Evolutionary conservation across 1,140 invertebrate species (phyloP).

Genomic region (Camponotus floridanus): DNA sequence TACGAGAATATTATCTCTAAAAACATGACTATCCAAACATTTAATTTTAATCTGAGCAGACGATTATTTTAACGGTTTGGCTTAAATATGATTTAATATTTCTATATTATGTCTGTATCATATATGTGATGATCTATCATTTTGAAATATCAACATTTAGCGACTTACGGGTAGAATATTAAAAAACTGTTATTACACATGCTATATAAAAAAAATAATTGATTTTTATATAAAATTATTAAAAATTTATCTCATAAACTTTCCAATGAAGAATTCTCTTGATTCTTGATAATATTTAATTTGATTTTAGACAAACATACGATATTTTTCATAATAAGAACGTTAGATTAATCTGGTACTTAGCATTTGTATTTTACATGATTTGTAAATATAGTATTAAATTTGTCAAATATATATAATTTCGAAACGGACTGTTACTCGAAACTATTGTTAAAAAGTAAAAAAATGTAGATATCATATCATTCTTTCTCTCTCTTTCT

Average conservation of each 20-base stretch:
- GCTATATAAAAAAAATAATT: background rate
- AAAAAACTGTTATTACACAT: background rate
- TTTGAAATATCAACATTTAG: background rate
- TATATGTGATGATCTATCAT: background rate
- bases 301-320: background rate
- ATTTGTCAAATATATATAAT: background rate
- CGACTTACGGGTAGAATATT: background rate
- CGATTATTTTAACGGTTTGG: background rate
- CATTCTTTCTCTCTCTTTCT: too few relatives aligned
- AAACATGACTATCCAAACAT: conserved; percentile 6
- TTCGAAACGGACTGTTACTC: background rate
- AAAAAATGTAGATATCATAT: too few relatives aligned
- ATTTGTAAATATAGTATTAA: background rate
- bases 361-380: background rate
- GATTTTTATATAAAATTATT: background rate
- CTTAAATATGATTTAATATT: conserved; percentile 20
- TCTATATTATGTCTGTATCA: background rate
- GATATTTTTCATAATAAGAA: background rate
- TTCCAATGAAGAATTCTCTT: background rate
- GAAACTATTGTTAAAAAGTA: too few relatives aligned
- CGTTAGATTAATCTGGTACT: background rate
- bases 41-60: background rate
- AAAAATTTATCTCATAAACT: conserved; percentile 5
- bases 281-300: conserved; percentile 23
- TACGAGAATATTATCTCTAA: background rate